phyloP scores from a whole-genome alignment of 2,797 vertebrate species.

The Platyrinchus mystaceus region DNA sequence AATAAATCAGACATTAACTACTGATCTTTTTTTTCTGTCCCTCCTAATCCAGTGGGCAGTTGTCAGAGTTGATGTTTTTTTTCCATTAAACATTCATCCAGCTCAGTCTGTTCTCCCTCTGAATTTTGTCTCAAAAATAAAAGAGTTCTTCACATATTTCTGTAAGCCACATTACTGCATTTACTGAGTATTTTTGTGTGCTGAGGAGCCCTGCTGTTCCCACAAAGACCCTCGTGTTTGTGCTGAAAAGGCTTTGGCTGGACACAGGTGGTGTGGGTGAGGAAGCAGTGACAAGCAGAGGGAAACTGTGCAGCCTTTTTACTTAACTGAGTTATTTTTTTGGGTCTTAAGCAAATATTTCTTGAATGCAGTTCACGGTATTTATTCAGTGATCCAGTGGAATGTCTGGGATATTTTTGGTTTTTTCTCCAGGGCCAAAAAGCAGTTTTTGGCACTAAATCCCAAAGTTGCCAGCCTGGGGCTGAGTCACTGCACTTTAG shows the following conservation, averaged over 20 bases:
- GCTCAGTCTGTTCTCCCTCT: not conserved
- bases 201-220: not conserved
- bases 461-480: not conserved
- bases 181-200: not conserved
- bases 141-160: not conserved
- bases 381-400: slow-evolving; percentile 37
- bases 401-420: slow-evolving; percentile 58
- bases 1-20: not conserved
- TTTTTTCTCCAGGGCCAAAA: not conserved
- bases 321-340: not conserved
- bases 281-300: not conserved
- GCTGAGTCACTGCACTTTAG: not conserved
- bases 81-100: not conserved
- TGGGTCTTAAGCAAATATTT: not conserved
- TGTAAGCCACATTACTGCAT: not conserved
- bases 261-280: not conserved
- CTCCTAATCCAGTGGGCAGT: not conserved
- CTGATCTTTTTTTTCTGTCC: not conserved
- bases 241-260: not conserved
- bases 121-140: not conserved
- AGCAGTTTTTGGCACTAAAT: not conserved
- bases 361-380: slow-evolving; percentile 3
- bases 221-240: slow-evolving; percentile 16
- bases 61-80: not conserved
- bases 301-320: slow-evolving; percentile 13